Conservation (phyloP, 2,113 vertebrate species). For the Numida meleagris region DNA sequence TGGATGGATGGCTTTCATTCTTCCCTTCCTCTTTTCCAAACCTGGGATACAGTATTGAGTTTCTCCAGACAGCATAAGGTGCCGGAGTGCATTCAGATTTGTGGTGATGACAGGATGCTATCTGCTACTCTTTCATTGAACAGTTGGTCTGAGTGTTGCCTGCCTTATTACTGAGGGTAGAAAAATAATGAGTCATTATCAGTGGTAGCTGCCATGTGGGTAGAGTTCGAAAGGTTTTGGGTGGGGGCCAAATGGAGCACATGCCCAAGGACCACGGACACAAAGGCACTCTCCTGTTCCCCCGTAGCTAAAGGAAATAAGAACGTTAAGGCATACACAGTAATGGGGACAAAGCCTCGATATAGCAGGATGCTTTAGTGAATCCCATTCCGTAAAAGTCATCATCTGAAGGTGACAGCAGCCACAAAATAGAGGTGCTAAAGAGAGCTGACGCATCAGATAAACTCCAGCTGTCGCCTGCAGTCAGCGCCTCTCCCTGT, state of each 20-base stretch:
- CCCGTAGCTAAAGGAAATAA: rapidly evolving
- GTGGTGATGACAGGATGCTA: background rate
- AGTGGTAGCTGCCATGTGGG: background rate
- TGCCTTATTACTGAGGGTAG: background rate
- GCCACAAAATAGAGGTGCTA: conserved; percentile 56
- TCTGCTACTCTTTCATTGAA: background rate
- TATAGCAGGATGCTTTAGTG: background rate
- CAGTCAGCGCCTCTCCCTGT: conserved; percentile 9
- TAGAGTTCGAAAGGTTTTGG: background rate
- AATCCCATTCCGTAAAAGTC: background rate
- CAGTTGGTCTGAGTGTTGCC: background rate
- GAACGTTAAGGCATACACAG: background rate
- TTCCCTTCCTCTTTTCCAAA: background rate
- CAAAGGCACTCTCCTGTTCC: rapidly evolving
- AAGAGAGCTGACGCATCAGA: conserved; percentile 53
- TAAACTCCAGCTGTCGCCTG: conserved; percentile 66
- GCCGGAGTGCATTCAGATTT: background rate
- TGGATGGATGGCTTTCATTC: background rate
- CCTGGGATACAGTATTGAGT: background rate
- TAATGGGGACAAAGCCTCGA: background rate
- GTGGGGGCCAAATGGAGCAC: background rate
- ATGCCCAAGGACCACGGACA: background rate
- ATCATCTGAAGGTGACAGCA: conserved; percentile 63
- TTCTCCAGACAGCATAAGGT: background rate
- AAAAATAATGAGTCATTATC: background rate